Evolutionary conservation across 2,113 vertebrate genomes (phyloP).

Genomic region (Haemorhous mexicanus): DNA sequence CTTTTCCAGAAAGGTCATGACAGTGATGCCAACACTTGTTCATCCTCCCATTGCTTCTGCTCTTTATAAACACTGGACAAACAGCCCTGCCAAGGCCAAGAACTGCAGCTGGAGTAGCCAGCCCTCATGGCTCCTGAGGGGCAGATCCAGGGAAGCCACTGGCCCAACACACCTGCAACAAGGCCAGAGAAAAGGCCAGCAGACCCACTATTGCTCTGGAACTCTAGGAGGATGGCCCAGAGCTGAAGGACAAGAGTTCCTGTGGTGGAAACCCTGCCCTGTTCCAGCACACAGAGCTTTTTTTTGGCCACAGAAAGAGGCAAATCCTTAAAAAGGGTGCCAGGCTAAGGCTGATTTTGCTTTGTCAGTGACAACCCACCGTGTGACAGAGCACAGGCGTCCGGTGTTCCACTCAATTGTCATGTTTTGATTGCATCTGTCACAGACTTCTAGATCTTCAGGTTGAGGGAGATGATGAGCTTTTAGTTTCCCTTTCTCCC

Average conservation of each 20-base stretch:
- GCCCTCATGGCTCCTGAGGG: rapidly evolving
- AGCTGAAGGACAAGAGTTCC: background rate
- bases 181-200: background rate
- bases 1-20: background rate
- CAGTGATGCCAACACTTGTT: rapidly evolving
- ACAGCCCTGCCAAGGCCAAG: background rate
- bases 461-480: slow-evolving; percentile 15
- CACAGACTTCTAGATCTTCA: background rate
- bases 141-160: background rate
- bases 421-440: slow-evolving; percentile 53
- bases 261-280: background rate
- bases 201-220: rapidly evolving
- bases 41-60: background rate
- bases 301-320: background rate
- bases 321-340: background rate
- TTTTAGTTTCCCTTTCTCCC: slow-evolving; percentile 10
- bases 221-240: background rate
- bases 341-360: background rate
- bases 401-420: background rate
- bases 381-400: background rate
- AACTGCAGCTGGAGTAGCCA: rapidly evolving
- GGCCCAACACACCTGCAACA: background rate
- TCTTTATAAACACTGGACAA: background rate
- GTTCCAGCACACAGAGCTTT: background rate
- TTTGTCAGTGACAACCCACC: background rate